Base-by-base conservation (phyloP, 2,888 invertebrate genomes). In the Rotaria macrura region DNA sequence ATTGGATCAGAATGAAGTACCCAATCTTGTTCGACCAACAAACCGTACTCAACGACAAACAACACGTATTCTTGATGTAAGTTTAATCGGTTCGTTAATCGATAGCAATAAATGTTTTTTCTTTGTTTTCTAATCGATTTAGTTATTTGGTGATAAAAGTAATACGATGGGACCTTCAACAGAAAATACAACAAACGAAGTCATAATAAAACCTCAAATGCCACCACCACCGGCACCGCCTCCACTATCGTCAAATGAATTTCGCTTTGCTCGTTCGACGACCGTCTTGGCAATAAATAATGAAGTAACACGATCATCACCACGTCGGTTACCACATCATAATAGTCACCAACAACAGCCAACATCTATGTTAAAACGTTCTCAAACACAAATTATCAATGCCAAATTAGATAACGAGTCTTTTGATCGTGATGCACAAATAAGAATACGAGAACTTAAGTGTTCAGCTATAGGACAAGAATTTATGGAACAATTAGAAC, bases 121-220 rank as follows among this genome's bases (percentile, higher is more conserved):
- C 43, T 0, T 79, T 43, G 3, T 74, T 3, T 10, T 74, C n/a
- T n/a, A n/a, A n/a, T n/a, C n/a, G n/a, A n/a, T 43, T 79, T n/a
- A 79, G 79, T 79, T 40, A 43, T 79, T 79, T 79, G 43, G 43
- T n/a, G 79, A 79, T 43, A 79, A 79, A 79, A 79, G 40, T n/a
- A 79, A 79, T 79, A 40, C 79, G 5, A 43, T 79, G 6, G 43
- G 0, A 7, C 25, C 79, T 2, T 5, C 38, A 74, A 74, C 40
- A 74, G 74, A 74, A n/a, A n/a, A n/a, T 25, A 9, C 9, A 34
- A 65, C 65, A 65, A 20, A 65, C 25, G 65, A 65, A 20, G 20
- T 34, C 2, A 34, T 65, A 4, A 7, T 34, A 34, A 65, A 65
- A 34, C 20, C 34, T 65, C 34, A 65, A 65, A 65, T 65, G 65